Base-by-base conservation (phyloP, 2,113 vertebrate species). In the Tichodroma muraria region DNA sequence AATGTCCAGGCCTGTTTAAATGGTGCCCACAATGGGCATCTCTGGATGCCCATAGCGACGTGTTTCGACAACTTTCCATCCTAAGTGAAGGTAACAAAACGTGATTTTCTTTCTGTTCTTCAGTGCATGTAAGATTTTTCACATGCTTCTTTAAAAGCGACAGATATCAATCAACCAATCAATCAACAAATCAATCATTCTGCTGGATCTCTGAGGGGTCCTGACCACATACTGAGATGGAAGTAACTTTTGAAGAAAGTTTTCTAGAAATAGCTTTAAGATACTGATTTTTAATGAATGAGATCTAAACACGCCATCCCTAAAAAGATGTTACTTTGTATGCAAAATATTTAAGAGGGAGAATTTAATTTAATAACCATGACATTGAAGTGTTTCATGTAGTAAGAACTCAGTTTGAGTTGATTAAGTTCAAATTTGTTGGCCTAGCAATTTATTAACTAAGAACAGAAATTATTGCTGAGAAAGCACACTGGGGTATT, bases 371-470 rank as follows among this genome's bases (percentile, higher is more conserved):
- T 94, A 89, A 89, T 59, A 94, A 91, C 61, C 60, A 78, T 14
- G 23, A 50, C 35, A 80, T 6, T 72, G 64, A 87, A 93, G 45
- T 79, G 38, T 52, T 95, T 80, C 79, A 88, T 84, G 27, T 64
- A 61, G 82, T 60, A 93, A 75, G 90, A 92, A 91, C 65, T 90
- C 60, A 83, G 47, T 80, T 42, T 90, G 71, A 88, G n/a, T 35
- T 89, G 59, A 96, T 90, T 75, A 92, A 93, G 81, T 88, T 91
- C 40, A 44, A 86, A 81, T 83, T 57, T 78, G 49, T 91, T 93
- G 69, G 78, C 63, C 71, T 72, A 94, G 64, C 37, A 70, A 52
- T 91, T 86, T 94, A 94, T 80, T 77, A 96, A 82, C 78, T 18
- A 81, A 45, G 37, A 68, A 80, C 44, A 82, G 45, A 85, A 80